Conservation (phyloP, 2,113 vertebrate species). For the Hyperoodon ampullatus region DNA sequence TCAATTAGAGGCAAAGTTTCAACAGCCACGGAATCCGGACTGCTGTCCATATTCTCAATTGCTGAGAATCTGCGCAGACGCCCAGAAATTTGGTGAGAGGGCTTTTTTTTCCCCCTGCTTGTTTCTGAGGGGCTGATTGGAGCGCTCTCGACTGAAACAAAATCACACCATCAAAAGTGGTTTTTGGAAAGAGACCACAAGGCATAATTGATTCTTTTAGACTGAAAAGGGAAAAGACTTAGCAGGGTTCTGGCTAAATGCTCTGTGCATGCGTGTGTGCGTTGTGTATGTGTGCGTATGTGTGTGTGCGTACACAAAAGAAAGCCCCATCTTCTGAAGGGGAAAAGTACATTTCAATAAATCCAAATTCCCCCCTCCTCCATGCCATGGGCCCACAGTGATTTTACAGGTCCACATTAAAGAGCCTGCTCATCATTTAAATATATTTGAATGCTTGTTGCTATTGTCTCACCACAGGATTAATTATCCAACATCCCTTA, state of each 20-base stretch:
- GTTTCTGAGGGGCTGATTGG: constrained; percentile 69
- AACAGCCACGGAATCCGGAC: constrained; percentile 88
- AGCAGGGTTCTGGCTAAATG: constrained; percentile 78
- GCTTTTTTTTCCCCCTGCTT: constrained; percentile 40
- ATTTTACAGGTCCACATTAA: constrained; percentile 82
- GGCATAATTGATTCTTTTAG: constrained; percentile 82
- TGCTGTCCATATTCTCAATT: constrained; percentile 88
- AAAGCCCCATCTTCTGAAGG: constrained; percentile 71
- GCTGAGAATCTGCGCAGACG: constrained; percentile 70
- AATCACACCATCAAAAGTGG: constrained; percentile 81
- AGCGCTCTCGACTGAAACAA: constrained; percentile 78
- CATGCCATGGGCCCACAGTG: constrained; percentile 78
- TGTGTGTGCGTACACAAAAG: constrained; percentile 46
- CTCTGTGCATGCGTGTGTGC: neutral
- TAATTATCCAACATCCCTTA: constrained; percentile 85
- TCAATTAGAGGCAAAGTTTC: constrained; percentile 93
- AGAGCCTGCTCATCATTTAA: constrained; percentile 87
- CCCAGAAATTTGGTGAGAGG: constrained; percentile 79
- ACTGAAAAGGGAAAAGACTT: constrained; percentile 80
- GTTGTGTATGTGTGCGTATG: accelerated
- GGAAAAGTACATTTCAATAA: constrained; percentile 79
- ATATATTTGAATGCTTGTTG: constrained; percentile 85
- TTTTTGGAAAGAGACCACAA: constrained; percentile 78
- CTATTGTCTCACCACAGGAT: constrained; percentile 79
- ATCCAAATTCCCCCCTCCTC: constrained; percentile 68